Evolutionary conservation across 2,888 invertebrate species (phyloP), one percentile per base, ranked within the genome.

Genomic region (Lacanobia wlatinum): DNA sequence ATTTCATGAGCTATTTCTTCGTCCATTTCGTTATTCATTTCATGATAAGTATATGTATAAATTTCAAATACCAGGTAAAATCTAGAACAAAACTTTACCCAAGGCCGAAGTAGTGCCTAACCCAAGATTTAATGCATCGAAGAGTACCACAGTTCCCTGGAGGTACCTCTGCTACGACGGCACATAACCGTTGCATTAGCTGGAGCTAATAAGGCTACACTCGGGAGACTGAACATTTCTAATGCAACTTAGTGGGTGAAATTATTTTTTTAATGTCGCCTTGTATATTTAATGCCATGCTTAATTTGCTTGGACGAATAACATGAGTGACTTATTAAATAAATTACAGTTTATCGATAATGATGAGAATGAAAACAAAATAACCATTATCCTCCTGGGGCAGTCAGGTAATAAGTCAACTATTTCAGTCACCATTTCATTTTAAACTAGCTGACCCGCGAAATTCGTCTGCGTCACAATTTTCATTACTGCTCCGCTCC

Each of bases 101-200:
- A 23, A 40, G n/a, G 10, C n/a, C 23, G 6, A 40, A 70, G 43
- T 46, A 46, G 23, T 52, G n/a, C 53, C 43, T 62, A 40, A 60
- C 21, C n/a, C 28, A 50, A 62, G 64, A 65, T 74, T 75, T 73
- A 84, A 84, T 84, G 80, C 80, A 86, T 84, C 64, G 69, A 76
- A 69, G 75, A 82, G 74, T 73, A 61, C 52, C 18, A 66, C n/a
- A 52, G 66, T 70, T 64, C 84, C 80, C 70, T 6, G 1, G 59
- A 52, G 80, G 63, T n/a, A 59, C 38, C 66, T 58, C 40, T 68
- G 76, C 43, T 71, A 74, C 66, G 70, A 63, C 65, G 81, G 62
- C 75, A 74, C 61, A 81, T 81, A 73, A 76, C 76, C 50, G 68
- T 67, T 78, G 73, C 81, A 84, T 80, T 85, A 73, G 71, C 79